These are phyloP conservation scores for Prostheceraeus crozeri DNA, from an alignment of 2,888 invertebrate species.

Conservation along the genomic window DNA sequence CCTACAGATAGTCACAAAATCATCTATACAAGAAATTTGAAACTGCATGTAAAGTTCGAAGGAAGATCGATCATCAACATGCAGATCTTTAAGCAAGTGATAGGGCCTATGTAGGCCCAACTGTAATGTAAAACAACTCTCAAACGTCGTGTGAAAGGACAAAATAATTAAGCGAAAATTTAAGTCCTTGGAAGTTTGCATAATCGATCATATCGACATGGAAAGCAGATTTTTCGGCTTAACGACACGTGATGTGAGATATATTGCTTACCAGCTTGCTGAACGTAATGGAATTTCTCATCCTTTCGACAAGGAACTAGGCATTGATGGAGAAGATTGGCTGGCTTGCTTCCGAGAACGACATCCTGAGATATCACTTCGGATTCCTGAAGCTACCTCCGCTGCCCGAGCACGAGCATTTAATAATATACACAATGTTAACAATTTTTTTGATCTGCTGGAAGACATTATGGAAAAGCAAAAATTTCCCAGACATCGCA, in stretches of 20 bases:
- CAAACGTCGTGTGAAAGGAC: no score
- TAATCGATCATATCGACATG: slow-evolving; percentile 17
- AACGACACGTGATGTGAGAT: slow-evolving; percentile 28
- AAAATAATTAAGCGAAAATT: no score
- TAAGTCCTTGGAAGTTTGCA: no score
- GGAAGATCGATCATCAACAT: no score
- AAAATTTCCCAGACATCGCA: slow-evolving; percentile 1
- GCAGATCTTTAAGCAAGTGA: no score
- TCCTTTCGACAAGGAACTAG: slow-evolving; percentile 29
- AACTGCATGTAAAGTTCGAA: no score
- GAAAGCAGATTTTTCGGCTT: slow-evolving; percentile 29
- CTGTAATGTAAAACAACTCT: no score
- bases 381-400: slow-evolving; percentile 31
- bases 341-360: slow-evolving; percentile 27
- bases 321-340: slow-evolving; percentile 34
- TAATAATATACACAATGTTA: slow-evolving; percentile 34
- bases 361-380: slow-evolving; percentile 30
- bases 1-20: no score
- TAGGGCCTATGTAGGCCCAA: no score
- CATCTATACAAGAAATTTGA: no score
- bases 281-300: slow-evolving; percentile 29
- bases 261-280: slow-evolving; percentile 29
- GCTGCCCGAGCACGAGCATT: slow-evolving; percentile 32
- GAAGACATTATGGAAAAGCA: slow-evolving; percentile 4
- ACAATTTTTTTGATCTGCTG: slow-evolving; percentile 34